Evolutionary conservation across 1,140 invertebrate genomes (phyloP).

Genomic region (Scylla paramamosain): DNA sequence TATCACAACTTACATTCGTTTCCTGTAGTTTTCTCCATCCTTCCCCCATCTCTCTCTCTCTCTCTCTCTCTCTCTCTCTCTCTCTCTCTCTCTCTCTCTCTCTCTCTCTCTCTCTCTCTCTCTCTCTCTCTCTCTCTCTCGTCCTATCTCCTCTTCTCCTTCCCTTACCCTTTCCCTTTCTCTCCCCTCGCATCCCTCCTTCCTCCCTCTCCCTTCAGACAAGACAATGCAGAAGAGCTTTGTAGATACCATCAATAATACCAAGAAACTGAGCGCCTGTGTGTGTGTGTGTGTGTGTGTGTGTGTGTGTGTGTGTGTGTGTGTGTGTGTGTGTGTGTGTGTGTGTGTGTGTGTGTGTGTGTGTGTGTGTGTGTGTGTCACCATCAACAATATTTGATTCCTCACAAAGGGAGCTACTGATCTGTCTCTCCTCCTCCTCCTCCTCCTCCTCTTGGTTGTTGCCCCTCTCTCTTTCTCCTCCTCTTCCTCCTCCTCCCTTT

Average conservation of each 20-base stretch:
- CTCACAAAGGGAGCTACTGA: not conserved
- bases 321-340: slow-evolving; percentile 1
- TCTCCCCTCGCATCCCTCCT: not conserved
- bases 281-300: slow-evolving; percentile 8
- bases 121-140: slow-evolving; percentile 5
- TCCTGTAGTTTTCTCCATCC: not conserved
- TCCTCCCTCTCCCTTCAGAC: not conserved
- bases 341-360: slow-evolving; percentile 9
- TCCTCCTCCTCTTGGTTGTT: not conserved
- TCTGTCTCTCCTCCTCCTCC: not conserved
- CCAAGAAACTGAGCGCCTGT: not conserved
- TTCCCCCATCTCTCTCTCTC: slow-evolving; percentile 6
- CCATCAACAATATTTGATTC: slow-evolving; percentile 35
- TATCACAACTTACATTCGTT: too few species aligned
- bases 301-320: slow-evolving; percentile 20
- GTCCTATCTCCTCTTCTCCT: not conserved
- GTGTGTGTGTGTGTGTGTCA: not conserved
- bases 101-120: not conserved
- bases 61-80: too few species aligned
- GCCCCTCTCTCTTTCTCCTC: slow-evolving; percentile 25
- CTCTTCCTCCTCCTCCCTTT: slow-evolving; percentile 15
- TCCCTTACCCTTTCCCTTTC: too few species aligned
- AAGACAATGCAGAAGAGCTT: not conserved
- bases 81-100: not conserved
- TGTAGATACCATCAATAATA: slow-evolving; percentile 6